phyloP scores from a whole-genome alignment of 2,888 invertebrate genomes.

The Cataglyphis livida region DNA sequence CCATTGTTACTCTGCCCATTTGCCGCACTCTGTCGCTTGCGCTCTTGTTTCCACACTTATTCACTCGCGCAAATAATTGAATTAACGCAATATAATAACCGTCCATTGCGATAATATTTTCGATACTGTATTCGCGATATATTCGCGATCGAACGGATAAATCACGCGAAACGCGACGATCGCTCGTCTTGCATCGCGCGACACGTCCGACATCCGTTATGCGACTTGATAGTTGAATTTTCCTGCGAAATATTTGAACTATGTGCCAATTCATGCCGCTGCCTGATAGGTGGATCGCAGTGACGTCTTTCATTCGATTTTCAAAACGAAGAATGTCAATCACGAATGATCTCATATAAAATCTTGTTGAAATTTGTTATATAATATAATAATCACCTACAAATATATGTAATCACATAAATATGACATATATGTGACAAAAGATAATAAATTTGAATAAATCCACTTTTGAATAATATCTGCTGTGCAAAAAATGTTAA shows the following conservation, averaged over 20 bases:
- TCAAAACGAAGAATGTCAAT: neutral
- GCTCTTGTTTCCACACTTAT: neutral
- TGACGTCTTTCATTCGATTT: neutral
- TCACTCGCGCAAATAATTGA: neutral
- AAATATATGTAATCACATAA: slow-evolving; percentile 7
- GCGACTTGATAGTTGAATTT: neutral
- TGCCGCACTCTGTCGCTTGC: too few relatives aligned
- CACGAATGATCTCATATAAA: neutral
- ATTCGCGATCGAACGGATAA: too few relatives aligned
- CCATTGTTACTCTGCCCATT: too few relatives aligned
- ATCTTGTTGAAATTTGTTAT: neutral
- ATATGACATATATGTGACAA: neutral
- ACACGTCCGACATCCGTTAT: neutral
- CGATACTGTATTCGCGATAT: too few relatives aligned
- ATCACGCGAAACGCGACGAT: neutral
- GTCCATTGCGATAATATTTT: neutral
- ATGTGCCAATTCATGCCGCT: neutral
- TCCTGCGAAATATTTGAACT: neutral
- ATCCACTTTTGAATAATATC: neutral
- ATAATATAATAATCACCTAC: neutral
- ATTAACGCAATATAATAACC: neutral
- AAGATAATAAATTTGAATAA: too few relatives aligned
- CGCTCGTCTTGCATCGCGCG: neutral
- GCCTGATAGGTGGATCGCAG: neutral
- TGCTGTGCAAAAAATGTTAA: neutral